These are phyloP conservation scores for Scalopus aquaticus DNA, from an alignment of 2,113 vertebrate species.

Conservation along the genomic window DNA sequence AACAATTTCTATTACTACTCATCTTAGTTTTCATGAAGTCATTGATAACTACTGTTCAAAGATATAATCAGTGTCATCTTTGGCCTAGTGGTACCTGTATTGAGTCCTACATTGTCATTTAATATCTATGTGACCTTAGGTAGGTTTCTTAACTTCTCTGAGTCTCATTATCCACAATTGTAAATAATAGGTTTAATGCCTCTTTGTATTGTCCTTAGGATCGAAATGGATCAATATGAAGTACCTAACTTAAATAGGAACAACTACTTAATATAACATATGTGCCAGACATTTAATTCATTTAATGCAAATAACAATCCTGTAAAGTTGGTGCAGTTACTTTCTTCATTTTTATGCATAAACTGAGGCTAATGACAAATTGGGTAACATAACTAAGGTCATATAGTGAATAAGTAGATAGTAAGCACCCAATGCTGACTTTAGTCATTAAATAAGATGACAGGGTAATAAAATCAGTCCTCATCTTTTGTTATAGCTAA, in stretches of 20 bases:
- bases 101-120: neutral
- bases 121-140: neutral
- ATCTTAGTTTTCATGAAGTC: neutral
- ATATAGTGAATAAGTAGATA: neutral
- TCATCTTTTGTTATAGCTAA: neutral
- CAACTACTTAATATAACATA: neutral
- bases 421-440: neutral
- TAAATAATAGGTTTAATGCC: neutral
- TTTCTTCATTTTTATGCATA: slow-evolving; percentile 1
- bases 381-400: neutral
- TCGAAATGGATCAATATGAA: neutral
- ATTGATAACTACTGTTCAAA: neutral
- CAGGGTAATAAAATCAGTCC: too few species aligned
- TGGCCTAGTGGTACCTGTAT: neutral
- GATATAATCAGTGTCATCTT: neutral
- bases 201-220: neutral
- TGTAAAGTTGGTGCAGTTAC: neutral
- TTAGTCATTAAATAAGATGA: neutral
- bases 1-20: neutral
- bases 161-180: neutral
- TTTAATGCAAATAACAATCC: neutral
- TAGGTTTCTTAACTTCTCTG: neutral
- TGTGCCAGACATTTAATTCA: neutral
- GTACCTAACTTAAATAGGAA: neutral
- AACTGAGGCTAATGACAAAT: neutral